A percentile compares a stretch with the other conserved stretches of the same genome.
Conservation (phyloP, 1,140 invertebrate species). For the Pararge aegeria region DNA sequence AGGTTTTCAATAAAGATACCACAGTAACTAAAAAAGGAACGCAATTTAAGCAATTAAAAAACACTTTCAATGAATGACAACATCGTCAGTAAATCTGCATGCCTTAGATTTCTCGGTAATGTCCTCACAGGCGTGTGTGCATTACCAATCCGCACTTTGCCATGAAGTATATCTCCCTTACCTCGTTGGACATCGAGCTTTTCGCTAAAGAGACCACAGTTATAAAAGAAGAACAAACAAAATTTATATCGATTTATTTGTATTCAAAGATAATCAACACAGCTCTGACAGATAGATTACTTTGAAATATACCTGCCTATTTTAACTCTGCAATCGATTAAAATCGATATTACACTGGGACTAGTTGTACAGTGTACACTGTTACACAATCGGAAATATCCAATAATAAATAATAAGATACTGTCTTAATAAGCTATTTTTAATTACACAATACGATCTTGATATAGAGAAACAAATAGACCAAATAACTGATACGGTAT, state of each 20-base stretch:
- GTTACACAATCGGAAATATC: slow-evolving; percentile 13
- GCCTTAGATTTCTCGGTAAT: no score
- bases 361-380: background rate
- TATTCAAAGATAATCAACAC: slow-evolving; percentile 6
- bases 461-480: slow-evolving; percentile 24
- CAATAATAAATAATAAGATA: slow-evolving; percentile 8
- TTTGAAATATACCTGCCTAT: slow-evolving; percentile 8
- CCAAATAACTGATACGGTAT: slow-evolving; percentile 20
- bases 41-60: no score
- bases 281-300: slow-evolving; percentile 1
- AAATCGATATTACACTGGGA: slow-evolving; percentile 19
- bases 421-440: slow-evolving; percentile 15
- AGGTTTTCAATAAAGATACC: no score
- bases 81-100: no score
- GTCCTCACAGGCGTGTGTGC: no score
- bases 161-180: no score
- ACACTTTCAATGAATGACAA: no score
- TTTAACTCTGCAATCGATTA: slow-evolving; percentile 3
- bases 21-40: no score
- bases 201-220: no score
- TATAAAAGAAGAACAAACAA: background rate
- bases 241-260: background rate
- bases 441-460: slow-evolving; percentile 24
- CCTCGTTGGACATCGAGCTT: no score
- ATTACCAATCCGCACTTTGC: no score